These are phyloP conservation scores for Drosophila infuscata DNA, from an alignment of 2,888 invertebrate species.

Conservation along the genomic window DNA sequence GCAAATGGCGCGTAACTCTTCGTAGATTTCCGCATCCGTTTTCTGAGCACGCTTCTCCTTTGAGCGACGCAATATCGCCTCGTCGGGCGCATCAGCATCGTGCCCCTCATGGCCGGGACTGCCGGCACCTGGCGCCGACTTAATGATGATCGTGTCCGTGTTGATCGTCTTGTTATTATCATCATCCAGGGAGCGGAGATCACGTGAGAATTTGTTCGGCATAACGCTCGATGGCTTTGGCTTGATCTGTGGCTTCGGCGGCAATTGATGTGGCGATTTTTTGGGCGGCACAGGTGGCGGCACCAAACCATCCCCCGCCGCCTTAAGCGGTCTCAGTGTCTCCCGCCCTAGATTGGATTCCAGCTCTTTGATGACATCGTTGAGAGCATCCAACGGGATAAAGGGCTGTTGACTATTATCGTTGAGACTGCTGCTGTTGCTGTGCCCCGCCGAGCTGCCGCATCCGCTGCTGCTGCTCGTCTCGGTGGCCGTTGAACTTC, in stretches of 20 bases:
- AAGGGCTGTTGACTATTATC: constrained; percentile 79
- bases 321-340: constrained; percentile 72
- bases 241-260: constrained; percentile 86
- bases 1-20: constrained; percentile 91
- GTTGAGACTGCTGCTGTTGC: constrained; percentile 82
- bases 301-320: constrained; percentile 17
- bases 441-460: constrained; percentile 77
- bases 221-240: constrained; percentile 85
- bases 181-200: constrained; percentile 81
- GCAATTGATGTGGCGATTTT: constrained; percentile 84
- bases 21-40: constrained; percentile 87
- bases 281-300: constrained; percentile 85
- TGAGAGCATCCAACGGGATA: constrained; percentile 71
- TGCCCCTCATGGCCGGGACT: constrained; percentile 60
- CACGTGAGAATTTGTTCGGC: constrained; percentile 84
- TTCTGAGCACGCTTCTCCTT: constrained; percentile 84
- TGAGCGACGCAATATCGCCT: constrained; percentile 84
- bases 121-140: constrained; percentile 70
- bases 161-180: constrained; percentile 66
- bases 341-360: constrained; percentile 79
- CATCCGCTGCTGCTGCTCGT: constrained; percentile 75
- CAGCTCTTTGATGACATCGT: constrained; percentile 82
- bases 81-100: constrained; percentile 84
- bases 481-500: constrained; percentile 72
- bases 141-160: constrained; percentile 84